Evolutionary conservation across 1,140 invertebrate species (phyloP).

Genomic region (Planococcus citri): DNA sequence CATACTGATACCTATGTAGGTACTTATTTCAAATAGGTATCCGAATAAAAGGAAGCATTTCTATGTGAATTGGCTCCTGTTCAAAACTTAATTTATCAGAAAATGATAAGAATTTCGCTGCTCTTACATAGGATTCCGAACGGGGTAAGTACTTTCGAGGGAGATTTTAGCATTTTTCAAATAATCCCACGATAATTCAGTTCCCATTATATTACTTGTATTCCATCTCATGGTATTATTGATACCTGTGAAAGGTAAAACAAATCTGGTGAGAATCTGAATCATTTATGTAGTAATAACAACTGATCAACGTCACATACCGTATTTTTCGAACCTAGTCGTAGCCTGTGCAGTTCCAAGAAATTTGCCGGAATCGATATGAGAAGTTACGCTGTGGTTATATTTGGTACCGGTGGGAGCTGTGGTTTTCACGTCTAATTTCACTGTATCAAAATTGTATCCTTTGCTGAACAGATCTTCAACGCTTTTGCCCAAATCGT

Average conservation of each 20-base stretch:
- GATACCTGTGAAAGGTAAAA: constrained; percentile 40
- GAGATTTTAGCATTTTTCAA: constrained; percentile 86
- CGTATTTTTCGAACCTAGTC: constrained; percentile 56
- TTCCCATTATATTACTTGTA: constrained; percentile 88
- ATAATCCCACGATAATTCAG: constrained; percentile 83
- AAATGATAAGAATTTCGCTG: no score
- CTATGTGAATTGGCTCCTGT: no score
- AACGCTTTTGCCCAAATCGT: constrained; percentile 89
- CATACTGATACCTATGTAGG: no score
- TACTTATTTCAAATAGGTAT: background rate
- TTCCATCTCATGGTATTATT: constrained; percentile 98
- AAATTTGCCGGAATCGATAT: constrained; percentile 76
- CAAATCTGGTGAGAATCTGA: background rate
- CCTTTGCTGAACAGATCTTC: constrained; percentile 92
- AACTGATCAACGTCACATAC: constrained; percentile 24
- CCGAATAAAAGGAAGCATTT: no score
- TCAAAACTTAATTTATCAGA: no score
- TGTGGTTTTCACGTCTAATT: constrained; percentile 89
- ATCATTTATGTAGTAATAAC: no score
- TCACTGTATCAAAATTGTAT: constrained; percentile 90
- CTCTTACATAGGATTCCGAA: constrained; percentile 80
- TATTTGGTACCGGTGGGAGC: constrained; percentile 86
- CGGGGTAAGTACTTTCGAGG: constrained; percentile 83
- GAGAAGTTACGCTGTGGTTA: constrained; percentile 69
- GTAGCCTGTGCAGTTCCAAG: constrained; percentile 86